Percentiles rank a stretch among this genome's conserved stretches.
Conservation (phyloP, 2,797 vertebrate species). For the Poeciliopsis gracilis region DNA sequence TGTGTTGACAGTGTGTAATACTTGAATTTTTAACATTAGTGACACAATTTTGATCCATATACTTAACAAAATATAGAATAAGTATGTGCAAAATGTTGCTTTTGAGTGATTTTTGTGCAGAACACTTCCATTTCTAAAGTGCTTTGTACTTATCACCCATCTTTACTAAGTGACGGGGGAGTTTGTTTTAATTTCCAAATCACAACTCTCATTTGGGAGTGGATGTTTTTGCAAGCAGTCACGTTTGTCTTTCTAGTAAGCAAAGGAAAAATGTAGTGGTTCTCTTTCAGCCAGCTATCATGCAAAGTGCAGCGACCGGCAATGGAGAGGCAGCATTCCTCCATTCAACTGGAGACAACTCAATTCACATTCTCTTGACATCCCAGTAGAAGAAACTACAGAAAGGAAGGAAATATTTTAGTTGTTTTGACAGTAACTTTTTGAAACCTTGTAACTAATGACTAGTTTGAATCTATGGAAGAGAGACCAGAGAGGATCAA, state of each 20-base stretch:
- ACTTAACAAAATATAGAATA: background rate
- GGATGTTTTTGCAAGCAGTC: background rate
- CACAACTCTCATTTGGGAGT: background rate
- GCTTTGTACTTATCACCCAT: background rate
- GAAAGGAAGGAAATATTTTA: background rate
- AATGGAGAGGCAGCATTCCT: background rate
- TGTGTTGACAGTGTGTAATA: background rate
- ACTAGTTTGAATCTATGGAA: too few relatives aligned
- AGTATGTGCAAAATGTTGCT: background rate
- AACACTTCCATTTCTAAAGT: background rate
- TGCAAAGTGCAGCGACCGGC: background rate
- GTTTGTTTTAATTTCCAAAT: background rate
- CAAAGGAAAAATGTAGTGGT: background rate
- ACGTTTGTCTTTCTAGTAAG: background rate
- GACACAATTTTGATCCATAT: too few relatives aligned
- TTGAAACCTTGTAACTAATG: too few relatives aligned
- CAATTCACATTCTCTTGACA: background rate
- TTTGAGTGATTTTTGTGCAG: background rate
- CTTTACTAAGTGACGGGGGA: background rate
- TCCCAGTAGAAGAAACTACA: background rate
- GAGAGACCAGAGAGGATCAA: background rate
- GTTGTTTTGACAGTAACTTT: background rate
- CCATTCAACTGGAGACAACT: background rate
- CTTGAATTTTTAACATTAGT: background rate
- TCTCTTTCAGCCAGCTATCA: background rate